Evolutionary conservation across 2,113 vertebrate species (phyloP), one percentile per base, ranked within the genome.

Genomic region (Microtus ochrogaster): DNA sequence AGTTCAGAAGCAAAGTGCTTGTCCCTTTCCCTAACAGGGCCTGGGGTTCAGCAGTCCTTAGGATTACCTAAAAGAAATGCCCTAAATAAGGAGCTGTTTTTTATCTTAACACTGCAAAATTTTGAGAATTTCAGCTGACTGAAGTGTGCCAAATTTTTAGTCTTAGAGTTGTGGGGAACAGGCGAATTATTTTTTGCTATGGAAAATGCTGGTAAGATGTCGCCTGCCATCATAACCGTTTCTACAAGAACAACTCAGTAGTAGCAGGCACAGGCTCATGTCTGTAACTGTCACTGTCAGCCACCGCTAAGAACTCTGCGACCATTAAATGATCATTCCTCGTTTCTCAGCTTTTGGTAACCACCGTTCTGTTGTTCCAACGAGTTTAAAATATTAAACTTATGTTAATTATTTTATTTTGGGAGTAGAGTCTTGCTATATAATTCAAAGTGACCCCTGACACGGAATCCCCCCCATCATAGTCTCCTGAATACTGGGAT

Each of bases 121-220:
- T 94, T 90, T 72, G 36, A 79, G 63, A 94, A 83, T 0, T 44
- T 7, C n/a, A 79, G 30, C 2, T 90, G 76, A 73, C 13, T 24
- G 4, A 73, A 90, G 58, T 82, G 44, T 86, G 65, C 73, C 41
- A 61, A n/a, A 85, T 36, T 89, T n/a, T 95, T 44, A 79, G 30
- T 78, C 58, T 74, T 94, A 63, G 14, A 90, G 28, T 26, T 9
- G 70, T 72, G 33, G 49, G 14, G 24, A 33, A 5, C 8, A 7
- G 30, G 0, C 21, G 12, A 22, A 61, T 72, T 58, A 14, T 65
- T 89, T 95, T 95, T 95, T 66, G 90, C 72, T 52, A 5, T 33
- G 9, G 12, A 22, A 95, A 92, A 89, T 55, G 47, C 0, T 5
- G 17, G 49, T 41, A 61, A 26, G n/a, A 39, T 61, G 14, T 65